These are phyloP conservation scores for Babylonia areolata DNA, from an alignment of 1,140 invertebrate genomes.

Conservation along the genomic window DNA sequence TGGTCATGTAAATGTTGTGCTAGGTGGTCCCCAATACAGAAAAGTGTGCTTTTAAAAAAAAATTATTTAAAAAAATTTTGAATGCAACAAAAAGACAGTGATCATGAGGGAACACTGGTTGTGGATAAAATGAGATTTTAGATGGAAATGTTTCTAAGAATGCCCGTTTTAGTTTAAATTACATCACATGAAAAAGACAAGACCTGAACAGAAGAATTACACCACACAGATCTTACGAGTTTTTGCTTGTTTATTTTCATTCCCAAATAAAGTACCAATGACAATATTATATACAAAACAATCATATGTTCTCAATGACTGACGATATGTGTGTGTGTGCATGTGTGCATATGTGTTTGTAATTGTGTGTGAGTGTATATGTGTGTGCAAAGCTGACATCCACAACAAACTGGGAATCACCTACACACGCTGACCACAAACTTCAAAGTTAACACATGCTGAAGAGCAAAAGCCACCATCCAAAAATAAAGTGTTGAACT, in stretches of 20 bases:
- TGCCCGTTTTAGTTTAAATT: no score
- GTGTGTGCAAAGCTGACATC: not conserved
- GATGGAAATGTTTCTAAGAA: no score
- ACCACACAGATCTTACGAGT: not conserved
- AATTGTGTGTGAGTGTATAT: not conserved
- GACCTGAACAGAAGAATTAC: not conserved
- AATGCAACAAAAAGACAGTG: not conserved
- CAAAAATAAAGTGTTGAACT: no score
- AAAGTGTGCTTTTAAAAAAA: no score
- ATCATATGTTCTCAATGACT: not conserved
- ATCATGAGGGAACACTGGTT: no score
- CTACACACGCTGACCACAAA: not conserved
- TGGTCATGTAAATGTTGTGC: no score
- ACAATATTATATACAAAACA: not conserved
- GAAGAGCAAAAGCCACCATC: no score
- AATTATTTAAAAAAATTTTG: not conserved
- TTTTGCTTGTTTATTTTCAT: not conserved
- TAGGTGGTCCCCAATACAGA: no score
- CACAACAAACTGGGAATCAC: not conserved
- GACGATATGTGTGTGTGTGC: not conserved
- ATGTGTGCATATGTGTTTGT: not conserved
- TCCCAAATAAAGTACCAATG: not conserved
- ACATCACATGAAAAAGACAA: no score
- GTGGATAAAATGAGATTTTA: no score
- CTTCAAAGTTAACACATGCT: no score